phyloP scores from a whole-genome alignment of 2,797 vertebrate genomes.

The Sternotherus odoratus region DNA sequence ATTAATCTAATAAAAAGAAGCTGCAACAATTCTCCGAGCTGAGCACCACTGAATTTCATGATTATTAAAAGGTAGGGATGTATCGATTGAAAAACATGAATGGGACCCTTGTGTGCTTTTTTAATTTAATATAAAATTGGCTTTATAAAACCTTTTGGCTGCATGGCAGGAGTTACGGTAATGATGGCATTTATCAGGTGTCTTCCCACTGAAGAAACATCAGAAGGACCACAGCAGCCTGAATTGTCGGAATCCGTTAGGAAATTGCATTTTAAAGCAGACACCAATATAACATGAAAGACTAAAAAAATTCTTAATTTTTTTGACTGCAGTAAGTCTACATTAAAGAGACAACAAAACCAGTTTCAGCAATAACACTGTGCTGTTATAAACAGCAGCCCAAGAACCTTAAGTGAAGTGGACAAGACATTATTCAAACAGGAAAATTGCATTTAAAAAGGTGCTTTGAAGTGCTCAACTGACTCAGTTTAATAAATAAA shows the following conservation, averaged over 20 bases:
- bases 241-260: background rate
- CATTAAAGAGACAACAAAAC: background rate
- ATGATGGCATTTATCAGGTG: background rate
- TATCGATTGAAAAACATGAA: background rate
- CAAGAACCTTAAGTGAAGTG: slow-evolving; percentile 12
- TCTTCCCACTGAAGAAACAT: background rate
- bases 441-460: slow-evolving; percentile 56
- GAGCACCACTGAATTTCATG: background rate
- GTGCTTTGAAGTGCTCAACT: slow-evolving; percentile 66
- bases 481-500: slow-evolving; percentile 51
- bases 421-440: slow-evolving; percentile 52
- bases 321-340: background rate
- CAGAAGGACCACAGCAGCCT: background rate
- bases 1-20: background rate
- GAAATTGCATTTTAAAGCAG: background rate
- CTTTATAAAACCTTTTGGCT: background rate
- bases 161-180: background rate
- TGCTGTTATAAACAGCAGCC: slow-evolving; percentile 68
- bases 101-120: background rate
- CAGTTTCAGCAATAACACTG: background rate
- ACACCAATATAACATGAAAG: background rate
- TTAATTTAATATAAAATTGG: background rate
- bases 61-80: fast-evolving
- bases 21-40: background rate
- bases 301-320: background rate